Percentiles rank a stretch among this genome's conserved stretches.
These are phyloP conservation scores for Xestia sexstrigata DNA, from an alignment of 2,888 invertebrate genomes.

Conservation along the genomic window DNA sequence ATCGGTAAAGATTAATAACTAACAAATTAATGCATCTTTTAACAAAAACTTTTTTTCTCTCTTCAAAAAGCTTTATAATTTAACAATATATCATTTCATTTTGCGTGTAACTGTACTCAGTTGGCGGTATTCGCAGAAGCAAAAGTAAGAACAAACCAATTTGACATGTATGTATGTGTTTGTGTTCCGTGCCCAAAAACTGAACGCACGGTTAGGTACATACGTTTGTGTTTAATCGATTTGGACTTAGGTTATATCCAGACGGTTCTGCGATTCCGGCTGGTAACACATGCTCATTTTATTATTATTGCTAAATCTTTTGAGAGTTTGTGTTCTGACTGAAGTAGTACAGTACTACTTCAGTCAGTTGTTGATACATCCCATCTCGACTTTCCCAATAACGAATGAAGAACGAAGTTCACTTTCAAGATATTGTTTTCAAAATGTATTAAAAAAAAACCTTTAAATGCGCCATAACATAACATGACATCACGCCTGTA, in stretches of 20 bases:
- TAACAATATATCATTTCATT: conserved; percentile 53
- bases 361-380: neutral
- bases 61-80: conserved; percentile 14
- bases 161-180: conserved; percentile 76
- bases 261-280: conserved; percentile 34
- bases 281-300: neutral
- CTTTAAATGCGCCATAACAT: neutral
- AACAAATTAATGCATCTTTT: neutral
- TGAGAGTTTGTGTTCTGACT: neutral
- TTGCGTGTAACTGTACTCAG: conserved; percentile 72
- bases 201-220: conserved; percentile 59
- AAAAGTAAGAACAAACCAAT: conserved; percentile 81
- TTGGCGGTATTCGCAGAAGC: conserved; percentile 80
- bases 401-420: too few relatives aligned
- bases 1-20: conserved; percentile 32
- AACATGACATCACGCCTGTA: neutral
- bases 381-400: neutral
- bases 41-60: conserved; percentile 24
- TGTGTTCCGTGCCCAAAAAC: conserved; percentile 74
- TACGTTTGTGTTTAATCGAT: conserved; percentile 47
- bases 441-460: neutral
- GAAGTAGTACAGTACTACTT: too few relatives aligned
- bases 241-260: conserved; percentile 31
- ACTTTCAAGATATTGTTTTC: neutral
- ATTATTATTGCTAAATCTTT: neutral